phyloP scores from a whole-genome alignment of 1,140 invertebrate species.

The Drosophila repleta region DNA sequence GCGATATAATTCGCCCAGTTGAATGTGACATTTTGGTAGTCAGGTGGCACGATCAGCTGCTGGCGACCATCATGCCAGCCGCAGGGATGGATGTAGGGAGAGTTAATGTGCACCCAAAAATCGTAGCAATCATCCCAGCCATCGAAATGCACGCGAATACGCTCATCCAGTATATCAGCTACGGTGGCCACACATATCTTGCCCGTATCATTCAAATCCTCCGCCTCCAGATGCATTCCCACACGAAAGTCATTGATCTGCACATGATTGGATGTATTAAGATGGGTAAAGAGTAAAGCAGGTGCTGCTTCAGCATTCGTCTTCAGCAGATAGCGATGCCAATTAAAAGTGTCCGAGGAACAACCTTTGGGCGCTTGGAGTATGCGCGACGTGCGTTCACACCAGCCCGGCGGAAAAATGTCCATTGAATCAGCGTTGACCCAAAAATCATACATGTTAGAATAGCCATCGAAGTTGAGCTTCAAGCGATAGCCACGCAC shows the following conservation, averaged over 20 bases:
- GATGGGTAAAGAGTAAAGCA: slow-evolving; percentile 89
- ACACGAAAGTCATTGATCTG: slow-evolving; percentile 81
- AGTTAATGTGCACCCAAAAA: slow-evolving; percentile 95
- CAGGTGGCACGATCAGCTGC: slow-evolving; percentile 92
- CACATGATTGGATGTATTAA: slow-evolving; percentile 69
- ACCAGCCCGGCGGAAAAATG: slow-evolving; percentile 97
- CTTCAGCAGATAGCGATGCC: slow-evolving; percentile 93
- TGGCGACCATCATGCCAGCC: slow-evolving; percentile 95
- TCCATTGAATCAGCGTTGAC: slow-evolving; percentile 94
- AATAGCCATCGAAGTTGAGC: slow-evolving; percentile 96
- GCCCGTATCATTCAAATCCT: slow-evolving; percentile 94
- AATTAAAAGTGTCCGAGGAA: slow-evolving; percentile 89
- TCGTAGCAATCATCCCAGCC: slow-evolving; percentile 97
- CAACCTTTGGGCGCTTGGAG: slow-evolving; percentile 91
- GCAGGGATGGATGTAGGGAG: slow-evolving; percentile 96
- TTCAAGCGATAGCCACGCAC: slow-evolving; percentile 92
- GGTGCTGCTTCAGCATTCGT: slow-evolving; percentile 91
- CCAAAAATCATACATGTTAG: slow-evolving; percentile 97
- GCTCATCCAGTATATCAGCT: slow-evolving; percentile 91
- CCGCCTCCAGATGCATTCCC: slow-evolving; percentile 97
- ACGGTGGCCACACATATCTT: slow-evolving; percentile 95
- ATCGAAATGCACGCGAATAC: slow-evolving; percentile 97
- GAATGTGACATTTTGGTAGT: slow-evolving; percentile 87
- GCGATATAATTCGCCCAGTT: slow-evolving; percentile 93
- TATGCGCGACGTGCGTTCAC: slow-evolving; percentile 90